Conservation (phyloP, 2,888 invertebrate species). For the Noctua janthina region DNA sequence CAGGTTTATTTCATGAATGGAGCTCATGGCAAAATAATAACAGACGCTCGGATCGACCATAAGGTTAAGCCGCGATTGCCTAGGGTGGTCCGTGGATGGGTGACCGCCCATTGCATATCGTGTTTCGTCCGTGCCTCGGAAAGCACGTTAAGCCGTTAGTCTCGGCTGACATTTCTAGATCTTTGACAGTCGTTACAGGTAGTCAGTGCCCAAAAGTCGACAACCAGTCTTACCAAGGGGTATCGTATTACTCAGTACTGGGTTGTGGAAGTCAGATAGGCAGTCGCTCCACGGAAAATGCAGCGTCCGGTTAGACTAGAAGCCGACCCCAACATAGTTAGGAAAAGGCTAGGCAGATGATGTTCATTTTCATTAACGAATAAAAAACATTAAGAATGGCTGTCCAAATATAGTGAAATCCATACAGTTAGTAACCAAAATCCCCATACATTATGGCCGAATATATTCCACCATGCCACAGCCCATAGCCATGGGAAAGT, state of each 20-base stretch:
- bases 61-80: background rate
- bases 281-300: no score
- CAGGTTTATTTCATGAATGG: background rate
- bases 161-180: no score
- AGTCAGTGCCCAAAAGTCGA: no score
- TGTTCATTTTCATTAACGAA: background rate
- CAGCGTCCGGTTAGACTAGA: no score
- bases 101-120: background rate
- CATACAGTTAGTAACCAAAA: slow-evolving; percentile 7
- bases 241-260: no score
- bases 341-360: no score
- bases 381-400: background rate
- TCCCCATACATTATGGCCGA: slow-evolving; percentile 12
- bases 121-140: no score
- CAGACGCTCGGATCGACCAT: background rate
- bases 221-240: no score
- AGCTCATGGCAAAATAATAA: background rate
- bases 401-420: slow-evolving; percentile 5
- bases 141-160: no score
- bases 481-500: slow-evolving; percentile 46
- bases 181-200: no score
- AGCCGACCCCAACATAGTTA: background rate
- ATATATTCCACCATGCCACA: slow-evolving; percentile 36
- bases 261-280: no score
- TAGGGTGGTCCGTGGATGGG: background rate